Conservation (phyloP, 64 coral and sea anemone genomes). For the Dendrophyllia cribrosa region DNA sequence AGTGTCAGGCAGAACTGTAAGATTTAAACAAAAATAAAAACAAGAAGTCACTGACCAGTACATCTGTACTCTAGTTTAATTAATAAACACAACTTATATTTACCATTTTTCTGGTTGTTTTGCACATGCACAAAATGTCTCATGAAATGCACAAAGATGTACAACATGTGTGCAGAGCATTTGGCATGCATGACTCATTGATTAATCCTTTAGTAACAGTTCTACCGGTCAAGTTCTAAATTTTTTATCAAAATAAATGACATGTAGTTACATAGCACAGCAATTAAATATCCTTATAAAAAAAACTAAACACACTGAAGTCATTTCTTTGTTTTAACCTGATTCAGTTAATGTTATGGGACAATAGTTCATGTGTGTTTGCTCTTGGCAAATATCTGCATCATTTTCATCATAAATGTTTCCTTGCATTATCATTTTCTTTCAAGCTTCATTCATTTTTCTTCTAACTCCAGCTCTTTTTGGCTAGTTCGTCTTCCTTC, state of each 20-base stretch:
- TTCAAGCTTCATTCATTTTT: constrained; percentile 12
- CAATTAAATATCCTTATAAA: constrained; percentile 33
- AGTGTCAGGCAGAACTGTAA: background rate
- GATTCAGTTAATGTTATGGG: background rate
- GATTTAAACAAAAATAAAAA: background rate
- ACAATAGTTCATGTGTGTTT: constrained; percentile 11
- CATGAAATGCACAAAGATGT: background rate
- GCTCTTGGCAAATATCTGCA: constrained; percentile 12
- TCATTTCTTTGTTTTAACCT: constrained; percentile 39
- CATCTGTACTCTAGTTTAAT: no score
- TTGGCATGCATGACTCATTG: constrained; percentile 1
- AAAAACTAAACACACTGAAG: constrained; percentile 1
- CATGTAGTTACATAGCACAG: background rate
- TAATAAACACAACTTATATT: background rate
- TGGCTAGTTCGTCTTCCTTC: background rate
- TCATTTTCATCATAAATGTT: background rate
- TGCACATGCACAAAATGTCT: background rate
- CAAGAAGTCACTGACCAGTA: no score
- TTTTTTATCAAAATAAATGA: constrained; percentile 8
- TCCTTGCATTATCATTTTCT: no score
- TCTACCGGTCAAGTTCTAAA: background rate
- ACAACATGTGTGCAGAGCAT: background rate
- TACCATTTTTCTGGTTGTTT: background rate
- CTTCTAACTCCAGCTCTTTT: constrained; percentile 2
- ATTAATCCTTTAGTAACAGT: constrained; percentile 10